Conservation (phyloP, 2,797 vertebrate species). For the Molossus molossus region DNA sequence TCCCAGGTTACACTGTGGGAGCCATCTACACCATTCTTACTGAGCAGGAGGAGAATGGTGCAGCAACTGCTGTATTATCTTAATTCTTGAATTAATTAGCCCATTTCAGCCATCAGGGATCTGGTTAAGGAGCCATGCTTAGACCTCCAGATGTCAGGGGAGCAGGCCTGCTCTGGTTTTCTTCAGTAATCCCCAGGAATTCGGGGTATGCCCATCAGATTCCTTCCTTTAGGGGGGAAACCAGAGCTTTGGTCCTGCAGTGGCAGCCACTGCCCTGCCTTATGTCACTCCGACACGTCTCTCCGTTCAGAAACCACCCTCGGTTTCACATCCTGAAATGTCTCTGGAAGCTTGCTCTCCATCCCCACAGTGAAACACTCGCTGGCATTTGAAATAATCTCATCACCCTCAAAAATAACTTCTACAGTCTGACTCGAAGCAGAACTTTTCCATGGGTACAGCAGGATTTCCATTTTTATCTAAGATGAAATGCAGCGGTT, state of each 20-base stretch:
- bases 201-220: conserved; percentile 44
- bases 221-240: conserved; percentile 32
- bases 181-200: conserved; percentile 73
- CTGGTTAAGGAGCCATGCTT: not conserved
- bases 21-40: not conserved
- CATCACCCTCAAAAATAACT: conserved; percentile 71
- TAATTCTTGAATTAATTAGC: conserved; percentile 54
- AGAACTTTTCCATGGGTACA: conserved; percentile 57
- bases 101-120: not conserved
- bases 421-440: conserved; percentile 53
- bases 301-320: conserved; percentile 62
- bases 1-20: not conserved
- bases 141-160: not conserved
- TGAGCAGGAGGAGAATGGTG: not conserved
- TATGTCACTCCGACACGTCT: conserved; percentile 20
- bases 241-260: conserved; percentile 13
- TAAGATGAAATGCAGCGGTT: conserved; percentile 43
- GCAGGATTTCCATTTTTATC: conserved; percentile 60
- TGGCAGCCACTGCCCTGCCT: conserved; percentile 61
- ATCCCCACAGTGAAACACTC: conserved; percentile 32
- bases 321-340: conserved; percentile 62
- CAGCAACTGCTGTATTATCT: not conserved
- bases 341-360: conserved; percentile 45
- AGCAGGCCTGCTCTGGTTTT: not conserved
- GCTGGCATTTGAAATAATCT: conserved; percentile 73